A percentile compares a stretch with the other conserved stretches of the same genome.
These are phyloP conservation scores for Ctena decussata DNA, from an alignment of 2,888 invertebrate species.

Conservation along the genomic window DNA sequence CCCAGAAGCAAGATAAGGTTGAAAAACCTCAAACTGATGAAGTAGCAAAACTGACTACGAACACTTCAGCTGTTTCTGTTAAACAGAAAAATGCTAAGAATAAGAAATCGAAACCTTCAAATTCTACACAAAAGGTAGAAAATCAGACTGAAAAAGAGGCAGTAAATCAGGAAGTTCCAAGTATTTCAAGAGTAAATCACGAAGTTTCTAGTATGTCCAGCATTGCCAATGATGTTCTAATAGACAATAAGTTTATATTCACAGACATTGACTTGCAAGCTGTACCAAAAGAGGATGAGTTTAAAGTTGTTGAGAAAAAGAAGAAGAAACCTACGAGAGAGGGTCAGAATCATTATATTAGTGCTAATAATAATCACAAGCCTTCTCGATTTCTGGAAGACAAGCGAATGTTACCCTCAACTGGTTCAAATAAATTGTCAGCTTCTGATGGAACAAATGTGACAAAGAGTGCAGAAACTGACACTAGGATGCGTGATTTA, in stretches of 20 bases:
- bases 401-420: conserved; percentile 36
- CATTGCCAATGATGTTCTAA: conserved; percentile 34
- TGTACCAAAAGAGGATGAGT: conserved; percentile 73
- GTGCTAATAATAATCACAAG: conserved; percentile 36
- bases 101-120: conserved; percentile 63
- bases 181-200: background rate
- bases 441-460: conserved; percentile 49
- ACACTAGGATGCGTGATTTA: conserved; percentile 71
- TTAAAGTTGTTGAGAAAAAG: conserved; percentile 79
- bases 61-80: conserved; percentile 44
- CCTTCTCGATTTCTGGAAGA: conserved; percentile 52
- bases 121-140: conserved; percentile 41
- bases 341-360: conserved; percentile 48
- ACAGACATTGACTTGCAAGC: conserved; percentile 76
- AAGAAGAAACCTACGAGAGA: conserved; percentile 67
- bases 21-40: conserved; percentile 49
- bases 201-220: conserved; percentile 18
- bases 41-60: conserved; percentile 42
- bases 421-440: conserved; percentile 36
- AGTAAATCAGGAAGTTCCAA: background rate
- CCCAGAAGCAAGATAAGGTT: conserved; percentile 37
- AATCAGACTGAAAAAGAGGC: conserved; percentile 4
- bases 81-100: conserved; percentile 75
- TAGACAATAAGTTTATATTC: conserved; percentile 72
- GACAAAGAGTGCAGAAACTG: conserved; percentile 36